A percentile compares a stretch with the other conserved stretches of the same genome.
These are phyloP conservation scores for Pygathrix nemaeus DNA, from an alignment of 2,113 vertebrate species.

Conservation along the genomic window DNA sequence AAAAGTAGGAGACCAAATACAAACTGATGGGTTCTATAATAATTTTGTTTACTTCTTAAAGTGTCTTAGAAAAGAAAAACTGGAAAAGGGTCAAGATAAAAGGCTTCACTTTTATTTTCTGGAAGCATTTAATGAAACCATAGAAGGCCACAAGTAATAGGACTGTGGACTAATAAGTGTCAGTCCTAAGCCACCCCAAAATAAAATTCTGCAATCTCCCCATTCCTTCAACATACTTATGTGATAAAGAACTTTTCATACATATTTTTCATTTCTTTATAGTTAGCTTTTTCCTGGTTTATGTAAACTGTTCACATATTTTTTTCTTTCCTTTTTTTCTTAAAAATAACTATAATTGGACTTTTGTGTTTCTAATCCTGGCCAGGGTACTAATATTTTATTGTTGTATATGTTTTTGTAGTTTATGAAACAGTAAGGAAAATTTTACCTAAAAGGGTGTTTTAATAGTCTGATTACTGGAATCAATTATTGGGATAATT, in stretches of 20 bases:
- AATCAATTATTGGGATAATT: conserved; percentile 84
- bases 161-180: neutral
- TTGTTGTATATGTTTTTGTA: conserved; percentile 80
- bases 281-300: neutral
- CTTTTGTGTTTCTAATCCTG: conserved; percentile 31
- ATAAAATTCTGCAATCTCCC: neutral
- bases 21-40: neutral
- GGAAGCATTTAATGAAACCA: neutral
- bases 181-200: neutral
- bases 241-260: neutral
- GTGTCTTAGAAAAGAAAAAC: neutral
- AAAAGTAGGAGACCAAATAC: neutral
- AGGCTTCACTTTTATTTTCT: neutral
- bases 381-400: conserved; percentile 59
- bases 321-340: neutral
- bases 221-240: neutral
- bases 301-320: neutral
- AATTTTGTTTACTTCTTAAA: neutral
- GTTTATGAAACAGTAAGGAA: conserved; percentile 80
- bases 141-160: neutral
- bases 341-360: neutral
- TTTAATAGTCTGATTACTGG: conserved; percentile 85
- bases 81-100: neutral
- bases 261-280: neutral
- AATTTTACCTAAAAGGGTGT: conserved; percentile 84